Evolutionary conservation across 2,888 invertebrate genomes (phyloP).

Genomic region (Drosophila affinis): DNA sequence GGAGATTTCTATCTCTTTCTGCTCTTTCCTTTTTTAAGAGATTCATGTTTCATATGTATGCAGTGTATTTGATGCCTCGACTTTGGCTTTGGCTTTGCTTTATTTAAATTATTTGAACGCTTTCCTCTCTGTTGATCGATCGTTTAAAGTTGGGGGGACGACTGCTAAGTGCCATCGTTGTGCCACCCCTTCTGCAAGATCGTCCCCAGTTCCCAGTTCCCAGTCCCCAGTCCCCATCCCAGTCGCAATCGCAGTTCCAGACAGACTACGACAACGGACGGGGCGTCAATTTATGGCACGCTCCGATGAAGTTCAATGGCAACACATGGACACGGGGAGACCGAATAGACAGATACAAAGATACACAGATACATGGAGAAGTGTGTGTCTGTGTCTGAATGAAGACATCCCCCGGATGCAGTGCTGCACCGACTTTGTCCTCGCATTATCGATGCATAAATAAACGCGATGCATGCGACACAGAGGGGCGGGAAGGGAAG

Average conservation of each 20-base stretch:
- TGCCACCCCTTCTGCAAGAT: slow-evolving; percentile 7
- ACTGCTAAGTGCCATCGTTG: slow-evolving; percentile 57
- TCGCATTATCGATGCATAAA: slow-evolving; percentile 72
- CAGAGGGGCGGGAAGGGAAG: no score
- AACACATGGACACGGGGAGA: slow-evolving; percentile 19
- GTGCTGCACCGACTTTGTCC: slow-evolving; percentile 47
- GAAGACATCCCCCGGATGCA: slow-evolving; percentile 54
- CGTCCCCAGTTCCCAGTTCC: not conserved
- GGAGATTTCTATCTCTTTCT: no score
- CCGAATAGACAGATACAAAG: not conserved
- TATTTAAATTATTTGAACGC: slow-evolving; percentile 16
- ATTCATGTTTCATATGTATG: no score
- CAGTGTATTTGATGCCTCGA: not conserved
- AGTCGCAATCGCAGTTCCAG: slow-evolving; percentile 12
- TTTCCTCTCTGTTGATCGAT: slow-evolving; percentile 56
- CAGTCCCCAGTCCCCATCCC: not conserved
- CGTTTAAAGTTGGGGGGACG: slow-evolving; percentile 21
- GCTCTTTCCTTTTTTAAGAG: no score
- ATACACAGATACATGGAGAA: not conserved
- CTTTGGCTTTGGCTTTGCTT: not conserved
- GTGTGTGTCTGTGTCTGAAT: slow-evolving; percentile 33
- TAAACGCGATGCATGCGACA: slow-evolving; percentile 41
- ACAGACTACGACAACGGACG: slow-evolving; percentile 42
- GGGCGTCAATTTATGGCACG: slow-evolving; percentile 79
- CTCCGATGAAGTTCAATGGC: slow-evolving; percentile 75